Percentiles rank a stretch among this genome's conserved stretches.
phyloP scores from a whole-genome alignment of 1,140 invertebrate species.

The Diabrotica virgifera region DNA sequence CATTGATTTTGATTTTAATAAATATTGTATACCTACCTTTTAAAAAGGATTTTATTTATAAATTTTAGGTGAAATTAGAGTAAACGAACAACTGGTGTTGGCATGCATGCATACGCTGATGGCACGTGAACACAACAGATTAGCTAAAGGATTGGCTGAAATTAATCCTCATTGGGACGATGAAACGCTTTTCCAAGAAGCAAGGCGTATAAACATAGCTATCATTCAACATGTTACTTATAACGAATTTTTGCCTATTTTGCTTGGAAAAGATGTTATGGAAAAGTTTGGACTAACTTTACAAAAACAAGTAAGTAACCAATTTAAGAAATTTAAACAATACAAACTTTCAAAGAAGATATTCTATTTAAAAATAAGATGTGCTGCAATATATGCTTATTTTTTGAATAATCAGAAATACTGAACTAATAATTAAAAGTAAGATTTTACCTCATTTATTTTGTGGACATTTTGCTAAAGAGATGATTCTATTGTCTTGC shows the following conservation, averaged over 20 bases:
- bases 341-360: not conserved
- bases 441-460: no score
- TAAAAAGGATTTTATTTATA: no score
- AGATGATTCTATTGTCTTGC: no score
- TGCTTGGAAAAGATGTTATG: conserved; percentile 91
- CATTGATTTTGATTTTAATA: no score
- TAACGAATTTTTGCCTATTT: conserved; percentile 91
- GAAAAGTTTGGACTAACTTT: conserved; percentile 83
- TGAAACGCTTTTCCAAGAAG: conserved; percentile 90
- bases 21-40: no score
- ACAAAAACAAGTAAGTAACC: conserved; percentile 67
- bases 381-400: no score
- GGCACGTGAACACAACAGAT: conserved; percentile 83
- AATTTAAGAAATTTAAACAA: no score
- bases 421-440: no score
- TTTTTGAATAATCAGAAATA: no score
- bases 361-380: not conserved
- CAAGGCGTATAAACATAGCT: conserved; percentile 84
- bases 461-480: no score
- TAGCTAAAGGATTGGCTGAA: conserved; percentile 70
- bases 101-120: conserved; percentile 89
- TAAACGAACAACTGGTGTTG: conserved; percentile 88
- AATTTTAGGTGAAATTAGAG: conserved; percentile 79
- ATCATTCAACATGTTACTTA: conserved; percentile 91
- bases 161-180: conserved; percentile 95